Base-by-base conservation (phyloP, 1,140 invertebrate species). In the Samia ricini region DNA sequence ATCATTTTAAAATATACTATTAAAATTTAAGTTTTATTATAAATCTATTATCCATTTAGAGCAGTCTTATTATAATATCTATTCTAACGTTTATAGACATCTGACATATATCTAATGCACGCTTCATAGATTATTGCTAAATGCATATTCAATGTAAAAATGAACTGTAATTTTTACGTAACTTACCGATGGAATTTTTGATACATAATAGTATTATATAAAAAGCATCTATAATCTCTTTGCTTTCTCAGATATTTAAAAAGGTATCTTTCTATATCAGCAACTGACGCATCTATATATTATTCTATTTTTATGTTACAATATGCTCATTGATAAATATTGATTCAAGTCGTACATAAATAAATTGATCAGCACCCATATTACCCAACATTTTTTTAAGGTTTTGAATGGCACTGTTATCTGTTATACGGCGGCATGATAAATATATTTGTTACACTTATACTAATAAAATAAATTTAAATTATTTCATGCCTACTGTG, bases 1-100 rank as follows among this genome's bases (percentile, higher is more conserved):
- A 42, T 42, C n/a, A 42, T 4, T 42, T 10, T 12, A 12, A 15
- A 42, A 42, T 42, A 15, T 42, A 12, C 10, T 12, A 42, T 12
- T 15, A 42, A 5, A 42, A 42, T 42, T 42, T 42, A 29, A n/a
- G 26, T 15, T 15, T 15, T 42, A 1, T 4, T 42, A 3, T 4
- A 42, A n/a, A 12, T 3, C 15, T 42, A 10, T 15, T 42, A 42
- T 42, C 15, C 33, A 42, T 15, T 42, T 42, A 42, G n/a, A 42
- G 33, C 33, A 42, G 33, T 42, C 33, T 42, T 42, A 42, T 42
- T 42, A 42, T 42, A n/a, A n/a, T n/a, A n/a, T n/a, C n/a, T n/a
- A 15, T 42, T 42, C 33, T 42, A 42, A 42, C 33, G 12, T 12
- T 42, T 42, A 7, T 42, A 5, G 7, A 7, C 4, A 42, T 42